Evolutionary conservation across 2,797 vertebrate genomes (phyloP).

Genomic region (Sebastes nivosus): DNA sequence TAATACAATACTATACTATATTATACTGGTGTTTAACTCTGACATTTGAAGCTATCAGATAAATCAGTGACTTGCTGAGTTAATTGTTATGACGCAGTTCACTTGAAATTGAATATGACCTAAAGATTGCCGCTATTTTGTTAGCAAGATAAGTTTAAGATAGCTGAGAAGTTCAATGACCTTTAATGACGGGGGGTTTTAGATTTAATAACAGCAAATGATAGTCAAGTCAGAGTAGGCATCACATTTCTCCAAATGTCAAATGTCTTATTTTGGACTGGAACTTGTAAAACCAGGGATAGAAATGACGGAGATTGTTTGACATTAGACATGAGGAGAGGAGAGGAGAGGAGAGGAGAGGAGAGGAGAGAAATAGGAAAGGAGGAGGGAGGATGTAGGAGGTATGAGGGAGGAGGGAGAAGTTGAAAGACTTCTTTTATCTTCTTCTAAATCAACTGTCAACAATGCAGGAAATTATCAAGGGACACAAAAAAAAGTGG

Average conservation of each 20-base stretch:
- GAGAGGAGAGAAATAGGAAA: background rate
- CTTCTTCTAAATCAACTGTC: constrained; percentile 71
- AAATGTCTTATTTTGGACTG: background rate
- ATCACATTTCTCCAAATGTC: constrained; percentile 12
- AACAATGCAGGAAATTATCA: constrained; percentile 75
- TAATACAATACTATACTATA: background rate
- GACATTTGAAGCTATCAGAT: background rate
- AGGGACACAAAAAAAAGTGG: constrained; percentile 45
- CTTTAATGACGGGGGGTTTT: background rate
- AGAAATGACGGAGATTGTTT: background rate
- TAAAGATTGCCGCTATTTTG: background rate
- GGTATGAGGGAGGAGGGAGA: background rate
- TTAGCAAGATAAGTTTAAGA: background rate
- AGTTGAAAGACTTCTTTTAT: constrained; percentile 75
- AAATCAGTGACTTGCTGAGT: background rate
- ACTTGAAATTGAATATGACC: background rate
- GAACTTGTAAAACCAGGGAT: background rate
- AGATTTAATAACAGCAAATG: background rate
- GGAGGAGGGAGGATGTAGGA: background rate
- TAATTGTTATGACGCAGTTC: background rate
- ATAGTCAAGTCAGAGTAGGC: background rate
- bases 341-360: background rate
- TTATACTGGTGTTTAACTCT: background rate
- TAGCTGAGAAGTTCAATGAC: background rate
- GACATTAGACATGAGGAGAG: background rate